Conservation (phyloP, 1,140 invertebrate species). For the Microplitis demolitor region DNA sequence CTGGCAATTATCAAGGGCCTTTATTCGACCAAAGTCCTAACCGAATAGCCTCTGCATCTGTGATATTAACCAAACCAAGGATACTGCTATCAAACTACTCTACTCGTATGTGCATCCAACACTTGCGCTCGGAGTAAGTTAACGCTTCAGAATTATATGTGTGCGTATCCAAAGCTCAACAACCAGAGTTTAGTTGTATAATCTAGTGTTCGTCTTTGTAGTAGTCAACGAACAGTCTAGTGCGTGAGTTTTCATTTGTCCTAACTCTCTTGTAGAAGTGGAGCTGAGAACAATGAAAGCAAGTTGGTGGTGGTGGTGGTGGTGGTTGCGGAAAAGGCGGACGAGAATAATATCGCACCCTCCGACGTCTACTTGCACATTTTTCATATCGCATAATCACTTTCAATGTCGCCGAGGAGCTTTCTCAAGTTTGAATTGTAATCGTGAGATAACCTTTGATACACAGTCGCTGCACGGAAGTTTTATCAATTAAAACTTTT, state of each 20-base stretch:
- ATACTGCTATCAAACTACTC: background rate
- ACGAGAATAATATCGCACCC: conserved; percentile 35
- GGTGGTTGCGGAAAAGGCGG: conserved; percentile 10
- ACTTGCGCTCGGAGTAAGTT: too few species aligned
- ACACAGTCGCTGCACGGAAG: background rate
- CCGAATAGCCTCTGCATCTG: conserved; percentile 32
- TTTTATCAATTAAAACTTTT: background rate
- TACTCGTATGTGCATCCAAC: too few species aligned
- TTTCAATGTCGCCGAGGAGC: conserved; percentile 4
- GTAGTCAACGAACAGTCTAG: conserved; percentile 7
- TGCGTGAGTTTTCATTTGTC: conserved; percentile 24
- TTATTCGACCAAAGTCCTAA: conserved; percentile 35
- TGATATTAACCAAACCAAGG: conserved; percentile 23
- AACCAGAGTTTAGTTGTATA: background rate
- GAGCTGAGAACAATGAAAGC: conserved; percentile 36
- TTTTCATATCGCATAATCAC: conserved; percentile 30
- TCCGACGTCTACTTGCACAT: conserved; percentile 30
- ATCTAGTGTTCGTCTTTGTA: conserved; percentile 18
- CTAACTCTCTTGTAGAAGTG: background rate
- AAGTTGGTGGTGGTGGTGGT: conserved; percentile 21
- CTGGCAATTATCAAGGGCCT: conserved; percentile 54
- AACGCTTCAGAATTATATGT: background rate
- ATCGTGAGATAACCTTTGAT: conserved; percentile 11
- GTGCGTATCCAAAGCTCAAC: background rate
- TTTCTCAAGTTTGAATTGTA: conserved; percentile 14